These are phyloP conservation scores for Micropoecilia bifurca DNA, from an alignment of 2,797 vertebrate genomes.

Conservation along the genomic window DNA sequence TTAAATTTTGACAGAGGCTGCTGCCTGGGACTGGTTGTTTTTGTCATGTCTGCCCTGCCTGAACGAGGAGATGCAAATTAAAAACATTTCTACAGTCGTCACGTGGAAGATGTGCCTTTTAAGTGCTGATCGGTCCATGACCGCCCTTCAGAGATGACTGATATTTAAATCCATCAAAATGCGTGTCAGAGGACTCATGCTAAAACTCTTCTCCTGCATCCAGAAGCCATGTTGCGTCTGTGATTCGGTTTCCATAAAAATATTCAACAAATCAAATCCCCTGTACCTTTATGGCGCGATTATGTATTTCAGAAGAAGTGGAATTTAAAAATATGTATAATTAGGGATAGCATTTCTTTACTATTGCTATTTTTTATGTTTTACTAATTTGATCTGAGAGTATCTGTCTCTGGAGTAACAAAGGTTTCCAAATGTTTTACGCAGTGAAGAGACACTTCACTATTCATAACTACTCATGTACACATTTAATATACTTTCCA, in stretches of 20 bases:
- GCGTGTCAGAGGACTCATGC: background rate
- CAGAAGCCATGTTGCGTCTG: background rate
- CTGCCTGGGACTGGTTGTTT: constrained; percentile 26
- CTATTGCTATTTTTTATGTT: background rate
- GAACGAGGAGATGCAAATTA: background rate
- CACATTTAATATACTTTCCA: too few relatives aligned
- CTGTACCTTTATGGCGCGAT: constrained; percentile 12
- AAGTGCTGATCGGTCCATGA: background rate
- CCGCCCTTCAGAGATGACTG: background rate
- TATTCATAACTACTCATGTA: too few relatives aligned
- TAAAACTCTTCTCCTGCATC: background rate
- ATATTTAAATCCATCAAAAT: constrained; percentile 8
- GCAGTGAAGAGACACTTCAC: background rate
- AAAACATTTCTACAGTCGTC: constrained; percentile 12
- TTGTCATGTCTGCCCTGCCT: background rate
- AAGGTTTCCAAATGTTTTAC: background rate
- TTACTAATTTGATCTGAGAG: background rate
- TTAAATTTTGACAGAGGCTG: constrained; percentile 60
- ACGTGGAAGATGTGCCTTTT: constrained; percentile 7
- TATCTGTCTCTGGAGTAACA: background rate
- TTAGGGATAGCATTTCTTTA: constrained; percentile 21
- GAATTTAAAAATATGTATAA: constrained; percentile 18
- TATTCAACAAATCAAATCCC: constrained; percentile 5
- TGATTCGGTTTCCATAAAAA: constrained; percentile 7
- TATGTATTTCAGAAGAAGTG: constrained; percentile 38